These are phyloP conservation scores for Atractosteus spatula DNA, from an alignment of 2,113 vertebrate species.

Conservation along the genomic window DNA sequence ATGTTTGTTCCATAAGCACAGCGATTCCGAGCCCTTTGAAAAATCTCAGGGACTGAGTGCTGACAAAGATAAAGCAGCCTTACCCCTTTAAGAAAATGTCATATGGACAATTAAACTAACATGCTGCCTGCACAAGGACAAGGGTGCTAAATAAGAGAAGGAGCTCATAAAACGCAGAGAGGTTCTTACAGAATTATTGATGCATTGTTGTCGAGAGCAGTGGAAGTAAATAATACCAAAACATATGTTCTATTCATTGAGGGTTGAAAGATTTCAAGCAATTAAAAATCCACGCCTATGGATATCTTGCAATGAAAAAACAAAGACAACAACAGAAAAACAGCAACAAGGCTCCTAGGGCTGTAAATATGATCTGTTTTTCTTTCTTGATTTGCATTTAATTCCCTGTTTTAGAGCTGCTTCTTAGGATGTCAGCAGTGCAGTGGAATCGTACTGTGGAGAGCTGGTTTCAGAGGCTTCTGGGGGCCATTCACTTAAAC, in stretches of 20 bases:
- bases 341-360: constrained; percentile 26
- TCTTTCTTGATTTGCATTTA: constrained; percentile 41
- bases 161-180: constrained; percentile 15
- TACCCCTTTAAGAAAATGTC: constrained; percentile 19
- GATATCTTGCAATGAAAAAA: constrained; percentile 42
- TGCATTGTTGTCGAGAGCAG: constrained; percentile 23
- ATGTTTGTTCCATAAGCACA: no score
- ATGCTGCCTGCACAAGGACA: constrained; percentile 5
- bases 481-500: not conserved
- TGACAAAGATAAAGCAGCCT: not conserved
- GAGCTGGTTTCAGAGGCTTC: not conserved
- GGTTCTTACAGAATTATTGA: constrained; percentile 37
- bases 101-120: constrained; percentile 21
- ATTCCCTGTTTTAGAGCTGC: constrained; percentile 18
- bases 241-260: constrained; percentile 31
- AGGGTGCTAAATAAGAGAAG: not conserved
- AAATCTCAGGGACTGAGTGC: no score
- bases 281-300: constrained; percentile 46
- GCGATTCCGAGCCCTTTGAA: no score
- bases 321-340: constrained; percentile 37
- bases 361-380: constrained; percentile 25
- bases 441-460: constrained; percentile 15
- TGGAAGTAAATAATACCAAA: constrained; percentile 39
- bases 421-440: not conserved
- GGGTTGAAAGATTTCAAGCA: constrained; percentile 35